Evolutionary conservation across 2,888 invertebrate species (phyloP), one percentile per base, ranked within the genome.

Genomic region (Chrysotoxum bicinctum): DNA sequence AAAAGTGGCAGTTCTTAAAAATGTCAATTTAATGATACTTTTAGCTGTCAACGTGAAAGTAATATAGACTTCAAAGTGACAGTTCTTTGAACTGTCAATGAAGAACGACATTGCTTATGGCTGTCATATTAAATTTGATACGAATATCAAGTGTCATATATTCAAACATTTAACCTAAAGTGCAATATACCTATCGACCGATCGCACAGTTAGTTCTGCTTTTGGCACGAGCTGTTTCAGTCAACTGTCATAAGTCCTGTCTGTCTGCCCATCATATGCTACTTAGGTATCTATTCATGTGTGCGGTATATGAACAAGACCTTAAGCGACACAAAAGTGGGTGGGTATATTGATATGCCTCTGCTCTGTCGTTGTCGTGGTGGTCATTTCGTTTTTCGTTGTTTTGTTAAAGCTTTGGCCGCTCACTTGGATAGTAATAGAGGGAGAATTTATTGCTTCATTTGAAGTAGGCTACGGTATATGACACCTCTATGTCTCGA

Each of bases 191-290:
- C 32, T 60, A 50, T 72, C 40, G 10, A 52, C 45, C 35, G 26
- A 74, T 48, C 40, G 35, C 35, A 12, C 10, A 37, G 62, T 69
- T 35, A 62, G 68, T 62, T 68, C 12, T 54, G 48, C 30, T 54
- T 64, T 75, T 74, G 84, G 76, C 81, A 77, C 81, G 81, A 81
- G 85, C 77, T 76, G 69, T 81, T 73, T 64, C 26, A 72, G 75
- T 80, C 75, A 72, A 58, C 43, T 83, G 77, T 45, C 83, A 74
- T 75, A 30, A 21, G 70, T 50, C 45, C 9, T 21, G 70, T 50
- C 45, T 9, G 52, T 75, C 70, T 40, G 62, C 81, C 85, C 43
- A 77, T 85, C 85, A 85, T 48, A n/a, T 73, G 73, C 76, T 73
- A 81, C 72, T 60, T 56, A 68, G n/a, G n/a, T n/a, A 21, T 14